These are phyloP conservation scores for Esperia sulphurella DNA, from an alignment of 2,888 invertebrate genomes.

Conservation along the genomic window DNA sequence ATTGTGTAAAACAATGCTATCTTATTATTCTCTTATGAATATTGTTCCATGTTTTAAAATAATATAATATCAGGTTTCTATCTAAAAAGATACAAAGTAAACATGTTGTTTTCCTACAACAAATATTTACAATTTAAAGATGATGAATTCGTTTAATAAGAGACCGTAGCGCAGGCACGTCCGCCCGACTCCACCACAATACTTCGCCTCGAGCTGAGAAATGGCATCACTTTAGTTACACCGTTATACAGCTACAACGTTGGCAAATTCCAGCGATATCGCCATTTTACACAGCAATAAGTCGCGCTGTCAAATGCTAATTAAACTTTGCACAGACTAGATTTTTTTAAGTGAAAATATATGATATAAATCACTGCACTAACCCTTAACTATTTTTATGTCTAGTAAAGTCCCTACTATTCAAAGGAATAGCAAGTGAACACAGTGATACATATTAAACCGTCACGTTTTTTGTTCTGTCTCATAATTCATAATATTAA, in stretches of 20 bases:
- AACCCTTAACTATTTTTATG: no score
- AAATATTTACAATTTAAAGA: constrained; percentile 9
- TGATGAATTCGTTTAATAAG: constrained; percentile 59
- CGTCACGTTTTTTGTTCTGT: no score
- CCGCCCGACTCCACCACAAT: constrained; percentile 18
- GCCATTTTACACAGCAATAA: constrained; percentile 9
- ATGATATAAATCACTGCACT: no score
- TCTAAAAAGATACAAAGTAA: no score
- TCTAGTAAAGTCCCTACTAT: no score
- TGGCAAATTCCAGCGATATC: constrained; percentile 12
- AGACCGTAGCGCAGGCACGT: constrained; percentile 31
- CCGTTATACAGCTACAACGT: neutral
- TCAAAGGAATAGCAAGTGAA: no score
- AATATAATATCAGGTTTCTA: neutral
- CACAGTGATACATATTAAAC: no score
- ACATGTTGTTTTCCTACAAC: neutral
- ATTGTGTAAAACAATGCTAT: no score
- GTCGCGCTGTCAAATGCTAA: constrained; percentile 9
- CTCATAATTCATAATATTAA: no score
- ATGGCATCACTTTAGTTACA: constrained; percentile 29
- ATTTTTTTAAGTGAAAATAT: no score
- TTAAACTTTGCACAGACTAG: constrained; percentile 2
- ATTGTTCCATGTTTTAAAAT: no score
- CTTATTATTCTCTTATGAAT: no score
- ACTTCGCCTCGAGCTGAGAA: constrained; percentile 28